Evolutionary conservation across 2,113 vertebrate genomes (phyloP), one percentile per base, ranked within the genome.

Genomic region (Leptodactylus fuscus): DNA sequence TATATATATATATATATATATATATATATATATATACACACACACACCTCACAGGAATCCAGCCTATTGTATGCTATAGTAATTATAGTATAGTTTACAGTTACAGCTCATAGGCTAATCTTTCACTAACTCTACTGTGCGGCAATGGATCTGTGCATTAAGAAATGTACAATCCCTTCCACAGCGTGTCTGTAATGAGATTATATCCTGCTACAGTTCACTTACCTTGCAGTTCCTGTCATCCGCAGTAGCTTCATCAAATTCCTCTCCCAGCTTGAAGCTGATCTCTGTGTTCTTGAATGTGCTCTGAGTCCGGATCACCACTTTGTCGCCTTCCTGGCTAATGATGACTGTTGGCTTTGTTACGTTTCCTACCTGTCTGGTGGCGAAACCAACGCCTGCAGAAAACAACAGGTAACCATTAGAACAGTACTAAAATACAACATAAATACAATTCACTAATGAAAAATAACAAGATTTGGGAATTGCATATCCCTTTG

Each of bases 161-260:
- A 38, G 16, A 38, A 70, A 13, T 13, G 3, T 8, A 44, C 24
- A 32, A 24, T 20, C 51, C 51, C 29, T 78, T 32, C 8, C 4
- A 32, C 29, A 36, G 20, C 11, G 20, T 12, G 15, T 55, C 74
- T 36, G 1, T 9, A 4, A 51, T 22, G 5, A 13, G 48, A 29
- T 53, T 22, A 32, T 38, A 5, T 38, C 2, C 11, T 3, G 5
- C 76, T 55, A n/a, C 13, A 2, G 1, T 12, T 78, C 34, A 88
- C 96, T 94, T 91, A 98, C 97, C 93, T 98, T 98, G 90, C 96
- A 98, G 91, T 94, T 96, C 82, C 97, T 95, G 75, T 97, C 96
- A 15, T 99, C 97, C 0, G 93, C 94, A 0, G 96, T 99, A 85
- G 89, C 92, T 89, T 98, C 96, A 9, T 98, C 96, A 51, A 99